These are phyloP conservation scores for Dicerorhinus sumatrensis DNA, from an alignment of 2,113 vertebrate species.

Conservation along the genomic window DNA sequence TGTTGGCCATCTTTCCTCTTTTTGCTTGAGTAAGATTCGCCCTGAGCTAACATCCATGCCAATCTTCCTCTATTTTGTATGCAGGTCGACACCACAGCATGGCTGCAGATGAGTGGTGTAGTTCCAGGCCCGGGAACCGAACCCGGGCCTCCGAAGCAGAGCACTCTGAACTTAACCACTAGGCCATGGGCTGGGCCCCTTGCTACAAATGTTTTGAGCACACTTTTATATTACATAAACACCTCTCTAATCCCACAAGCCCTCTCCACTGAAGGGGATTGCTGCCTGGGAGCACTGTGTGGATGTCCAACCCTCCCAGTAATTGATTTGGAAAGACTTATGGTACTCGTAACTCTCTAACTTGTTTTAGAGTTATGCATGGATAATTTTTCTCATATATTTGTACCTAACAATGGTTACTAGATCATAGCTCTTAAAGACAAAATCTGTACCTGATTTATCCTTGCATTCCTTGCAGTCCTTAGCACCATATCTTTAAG, in stretches of 20 bases:
- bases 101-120: no score
- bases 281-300: not conserved
- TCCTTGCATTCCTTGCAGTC: not conserved
- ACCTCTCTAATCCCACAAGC: not conserved
- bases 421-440: not conserved
- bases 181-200: no score
- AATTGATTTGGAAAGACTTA: not conserved
- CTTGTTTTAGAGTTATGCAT: not conserved
- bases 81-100: no score
- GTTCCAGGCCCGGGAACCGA: no score
- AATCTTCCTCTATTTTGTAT: no score
- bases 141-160: no score
- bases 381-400: not conserved
- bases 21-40: no score
- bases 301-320: not conserved
- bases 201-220: not conserved
- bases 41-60: no score
- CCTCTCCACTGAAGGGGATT: not conserved
- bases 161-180: no score
- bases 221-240: not conserved
- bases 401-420: not conserved
- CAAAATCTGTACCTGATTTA: not conserved
- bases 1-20: no score
- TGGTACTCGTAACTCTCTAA: not conserved
- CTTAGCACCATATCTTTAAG: not conserved